phyloP scores from a whole-genome alignment of 2,113 vertebrate genomes.

The Melanerpes aurifrons region DNA sequence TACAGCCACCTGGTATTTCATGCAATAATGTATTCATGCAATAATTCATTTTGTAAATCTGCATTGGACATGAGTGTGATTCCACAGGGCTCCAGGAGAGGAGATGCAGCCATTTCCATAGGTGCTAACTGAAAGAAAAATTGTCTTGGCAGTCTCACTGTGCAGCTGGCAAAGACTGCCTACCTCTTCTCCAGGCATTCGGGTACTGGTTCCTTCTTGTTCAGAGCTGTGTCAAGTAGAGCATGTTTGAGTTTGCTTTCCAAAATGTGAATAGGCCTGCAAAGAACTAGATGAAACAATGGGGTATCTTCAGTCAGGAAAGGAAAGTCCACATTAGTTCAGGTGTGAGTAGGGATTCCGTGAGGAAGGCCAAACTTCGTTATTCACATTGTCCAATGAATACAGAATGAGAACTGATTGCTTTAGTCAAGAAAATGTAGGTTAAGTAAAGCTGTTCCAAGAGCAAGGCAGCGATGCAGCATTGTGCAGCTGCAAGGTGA shows the following conservation, averaged over 20 bases:
- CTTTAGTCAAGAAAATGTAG: background rate
- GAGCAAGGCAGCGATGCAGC: background rate
- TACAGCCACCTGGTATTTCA: background rate
- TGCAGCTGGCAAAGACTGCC: background rate
- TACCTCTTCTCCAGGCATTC: background rate
- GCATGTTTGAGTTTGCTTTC: background rate
- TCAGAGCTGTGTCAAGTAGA: background rate
- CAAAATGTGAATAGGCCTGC: background rate
- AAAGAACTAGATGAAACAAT: background rate
- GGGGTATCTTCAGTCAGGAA: background rate
- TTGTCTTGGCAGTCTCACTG: background rate
- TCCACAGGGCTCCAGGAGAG: background rate
- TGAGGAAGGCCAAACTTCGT: background rate
- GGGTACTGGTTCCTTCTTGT: background rate
- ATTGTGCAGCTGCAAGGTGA: background rate
- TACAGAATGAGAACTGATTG: background rate
- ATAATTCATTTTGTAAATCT: background rate
- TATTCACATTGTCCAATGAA: background rate
- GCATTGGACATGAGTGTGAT: background rate
- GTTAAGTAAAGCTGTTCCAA: background rate
- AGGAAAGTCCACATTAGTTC: background rate
- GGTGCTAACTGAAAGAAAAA: background rate
- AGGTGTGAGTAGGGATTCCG: background rate
- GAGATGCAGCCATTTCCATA: background rate
- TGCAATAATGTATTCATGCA: fast-evolving